phyloP scores from a whole-genome alignment of 1,140 invertebrate species.

The Drosophila sturtevanti region DNA sequence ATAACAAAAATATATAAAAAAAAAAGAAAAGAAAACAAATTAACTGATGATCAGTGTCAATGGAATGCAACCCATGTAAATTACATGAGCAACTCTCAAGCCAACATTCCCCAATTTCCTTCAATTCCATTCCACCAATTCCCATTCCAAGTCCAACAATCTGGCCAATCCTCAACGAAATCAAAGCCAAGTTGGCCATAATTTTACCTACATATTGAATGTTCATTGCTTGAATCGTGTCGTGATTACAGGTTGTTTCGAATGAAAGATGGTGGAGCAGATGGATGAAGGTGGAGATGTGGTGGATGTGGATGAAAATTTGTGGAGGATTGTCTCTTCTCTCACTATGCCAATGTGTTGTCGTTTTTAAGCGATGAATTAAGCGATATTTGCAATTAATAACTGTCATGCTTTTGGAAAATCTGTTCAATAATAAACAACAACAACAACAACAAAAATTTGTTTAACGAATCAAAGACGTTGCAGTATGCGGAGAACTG shows the following conservation, averaged over 20 bases:
- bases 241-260: conserved; percentile 78
- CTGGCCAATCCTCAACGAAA: conserved; percentile 34
- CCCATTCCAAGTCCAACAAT: neutral
- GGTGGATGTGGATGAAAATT: neutral
- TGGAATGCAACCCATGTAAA: conserved; percentile 81
- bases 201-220: conserved; percentile 32
- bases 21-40: conserved; percentile 67
- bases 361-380: conserved; percentile 81
- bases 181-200: conserved; percentile 46
- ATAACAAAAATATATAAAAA: conserved; percentile 14
- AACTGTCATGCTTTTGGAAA: conserved; percentile 76
- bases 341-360: conserved; percentile 71
- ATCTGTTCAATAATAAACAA: conserved; percentile 79
- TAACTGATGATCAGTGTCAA: conserved; percentile 82
- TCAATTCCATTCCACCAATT: neutral
- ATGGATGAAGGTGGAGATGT: conserved; percentile 4
- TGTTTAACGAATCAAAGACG: conserved; percentile 75
- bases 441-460: no score
- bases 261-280: conserved; percentile 3
- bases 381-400: conserved; percentile 82
- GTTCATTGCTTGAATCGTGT: conserved; percentile 56
- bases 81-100: conserved; percentile 28
- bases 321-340: conserved; percentile 13
- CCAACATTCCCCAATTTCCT: conserved; percentile 6
- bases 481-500: neutral